phyloP scores from a whole-genome alignment of 1,140 invertebrate genomes.

The Dendrolimus punctatus region DNA sequence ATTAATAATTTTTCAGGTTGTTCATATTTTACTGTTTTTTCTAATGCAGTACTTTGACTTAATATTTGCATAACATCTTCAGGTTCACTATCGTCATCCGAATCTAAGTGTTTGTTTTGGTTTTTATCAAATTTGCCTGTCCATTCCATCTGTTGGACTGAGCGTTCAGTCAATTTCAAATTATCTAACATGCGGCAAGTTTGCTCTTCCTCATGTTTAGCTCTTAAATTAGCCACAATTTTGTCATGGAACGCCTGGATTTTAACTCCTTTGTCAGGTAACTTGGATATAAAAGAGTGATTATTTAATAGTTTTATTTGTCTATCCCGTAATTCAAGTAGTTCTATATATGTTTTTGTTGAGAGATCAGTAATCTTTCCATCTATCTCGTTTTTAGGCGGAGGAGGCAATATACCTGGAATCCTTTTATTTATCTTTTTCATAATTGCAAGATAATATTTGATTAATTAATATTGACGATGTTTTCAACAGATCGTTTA shows the following conservation, averaged over 20 bases:
- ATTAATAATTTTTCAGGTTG: conserved; percentile 73
- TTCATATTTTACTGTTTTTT: conserved; percentile 73
- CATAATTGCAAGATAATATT: conserved; percentile 16
- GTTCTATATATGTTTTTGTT: conserved; percentile 37
- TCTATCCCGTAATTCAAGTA: conserved; percentile 45
- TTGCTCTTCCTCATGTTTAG: conserved; percentile 73
- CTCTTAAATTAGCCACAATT: conserved; percentile 71
- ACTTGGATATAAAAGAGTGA: conserved; percentile 62
- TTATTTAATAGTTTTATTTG: conserved; percentile 54
- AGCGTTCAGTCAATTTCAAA: conserved; percentile 73
- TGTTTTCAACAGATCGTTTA: no score
- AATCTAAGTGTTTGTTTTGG: conserved; percentile 70
- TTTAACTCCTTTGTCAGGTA: conserved; percentile 80
- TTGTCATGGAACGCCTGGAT: conserved; percentile 73
- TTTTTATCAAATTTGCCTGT: conserved; percentile 66
- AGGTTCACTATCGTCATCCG: conserved; percentile 76
- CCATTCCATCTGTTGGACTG: conserved; percentile 79
- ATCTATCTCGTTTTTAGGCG: conserved; percentile 54
- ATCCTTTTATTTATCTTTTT: conserved; percentile 48
- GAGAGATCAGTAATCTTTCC: conserved; percentile 52
- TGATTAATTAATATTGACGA: no score
- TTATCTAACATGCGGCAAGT: conserved; percentile 73
- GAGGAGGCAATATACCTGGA: conserved; percentile 43
- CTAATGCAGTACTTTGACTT: conserved; percentile 73
- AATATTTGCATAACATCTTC: conserved; percentile 78